Evolutionary conservation across 2,888 invertebrate species (phyloP), one percentile per base, ranked within the genome.

Genomic region (Argyresthia goedartella): DNA sequence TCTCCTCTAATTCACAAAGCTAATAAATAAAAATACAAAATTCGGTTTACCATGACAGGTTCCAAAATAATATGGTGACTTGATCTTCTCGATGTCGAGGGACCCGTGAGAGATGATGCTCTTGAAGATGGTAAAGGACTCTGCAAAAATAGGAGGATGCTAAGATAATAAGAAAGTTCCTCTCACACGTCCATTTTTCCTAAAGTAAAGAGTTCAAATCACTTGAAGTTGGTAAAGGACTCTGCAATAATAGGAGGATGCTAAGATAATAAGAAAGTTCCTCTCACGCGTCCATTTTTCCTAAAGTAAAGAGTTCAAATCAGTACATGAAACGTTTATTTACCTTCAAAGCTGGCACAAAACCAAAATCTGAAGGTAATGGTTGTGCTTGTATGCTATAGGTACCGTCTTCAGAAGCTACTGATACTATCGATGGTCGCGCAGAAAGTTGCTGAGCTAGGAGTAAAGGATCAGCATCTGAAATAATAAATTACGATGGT

Each of bases 361-460:
- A 86, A 56, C 84, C 76, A 58, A 86, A 86, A 59, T 86, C 85
- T 33, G 73, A 69, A 13, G 86, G 81, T 10, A 85, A 61, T n/a
- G 86, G 82, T 55, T 82, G 81, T 14, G 81, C 78, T 61, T 74
- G 76, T 53, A 86, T 58, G 51, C 61, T 80, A 53, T 76, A 76
- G 54, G 69, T 68, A 46, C 86, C 86, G 61, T 86, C 86, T 64
- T 86, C 86, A 14, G 86, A 86, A 39, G 84, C 75, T 25, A 86
- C 74, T 0, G 87, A 87, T 13, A 86, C 87, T 55, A 87, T 85
- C 4, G 87, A 87, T 2, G 87, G 87, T 14, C 87, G 68, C 25
- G 87, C 85, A 11, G 87, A 87, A 49, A 87, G 59, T 55, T 87
- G 85, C 55, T 81, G 81, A n/a, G 87, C 87, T 43, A 87, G 56